Evolutionary conservation across 2,888 invertebrate genomes (phyloP), one percentile per base, ranked within the genome.

Genomic region (Melipona beecheii): DNA sequence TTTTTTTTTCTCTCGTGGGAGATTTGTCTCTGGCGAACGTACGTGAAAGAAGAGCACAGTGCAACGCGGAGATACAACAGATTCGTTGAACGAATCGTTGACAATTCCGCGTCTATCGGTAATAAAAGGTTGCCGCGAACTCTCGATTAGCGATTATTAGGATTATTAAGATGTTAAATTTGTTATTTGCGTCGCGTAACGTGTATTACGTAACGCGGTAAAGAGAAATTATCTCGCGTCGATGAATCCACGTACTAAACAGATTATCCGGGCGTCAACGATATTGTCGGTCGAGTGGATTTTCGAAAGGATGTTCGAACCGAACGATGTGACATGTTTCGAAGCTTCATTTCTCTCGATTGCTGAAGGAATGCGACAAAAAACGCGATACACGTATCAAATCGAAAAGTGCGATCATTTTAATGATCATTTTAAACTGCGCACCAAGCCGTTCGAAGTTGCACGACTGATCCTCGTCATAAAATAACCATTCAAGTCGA

Each of bases 391-490:
- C 21, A 13, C 43, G 17, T 24, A 13, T 11, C 13, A n/a, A 4
- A 36, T 21, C 54, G 27, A 79, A 52, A 31, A 64, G 69, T 75
- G n/a, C 62, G 43, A 75, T 75, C 62, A 50, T 56, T 75, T 27
- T 54, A 27, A 75, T 70, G 49, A 9, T 54, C 64, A 24, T n/a
- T n/a, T n/a, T 70, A 75, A 56, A 79, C 56, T 64, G 64, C 56
- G 69, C 36, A 56, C 50, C 54, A 49, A 64, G 69, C 56, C 49
- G 60, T 66, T 68, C 21, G 54, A 75, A 64, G 56, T 50, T 75
- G 24, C 70, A 24, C 75, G 60, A 54, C 79, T 50, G 56, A 70
- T 75, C 43, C 24, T 24, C n/a, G 27, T 43, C 2, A 27, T 56
- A 24, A n/a, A 74, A 74, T 54, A 64, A 24, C 19, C 36, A 19